A percentile compares a stretch with the other conserved stretches of the same genome.
These are phyloP conservation scores for Okapia johnstoni DNA, from an alignment of 2,113 vertebrate species.

Conservation along the genomic window DNA sequence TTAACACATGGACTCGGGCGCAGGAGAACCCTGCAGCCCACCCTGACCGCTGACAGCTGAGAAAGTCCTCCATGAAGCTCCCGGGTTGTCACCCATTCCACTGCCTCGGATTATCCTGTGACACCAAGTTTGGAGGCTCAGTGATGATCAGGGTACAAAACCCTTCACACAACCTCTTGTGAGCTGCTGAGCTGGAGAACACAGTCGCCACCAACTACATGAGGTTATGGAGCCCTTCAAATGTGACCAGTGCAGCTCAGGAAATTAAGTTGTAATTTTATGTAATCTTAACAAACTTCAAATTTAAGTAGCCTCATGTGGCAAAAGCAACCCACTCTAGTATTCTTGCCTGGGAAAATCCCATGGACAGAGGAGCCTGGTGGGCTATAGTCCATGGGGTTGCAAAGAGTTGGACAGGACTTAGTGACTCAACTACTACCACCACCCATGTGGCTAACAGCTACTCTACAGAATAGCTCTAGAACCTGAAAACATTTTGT, in stretches of 20 bases:
- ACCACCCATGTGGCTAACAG: neutral
- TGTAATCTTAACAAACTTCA: neutral
- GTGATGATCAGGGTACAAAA: neutral
- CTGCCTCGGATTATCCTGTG: neutral
- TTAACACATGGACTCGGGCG: neutral
- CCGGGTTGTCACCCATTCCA: neutral
- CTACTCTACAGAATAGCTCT: neutral
- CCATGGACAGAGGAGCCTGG: neutral
- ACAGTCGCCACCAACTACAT: neutral
- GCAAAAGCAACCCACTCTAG: neutral
- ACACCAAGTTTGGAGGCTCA: fast-evolving
- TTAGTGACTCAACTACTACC: neutral
- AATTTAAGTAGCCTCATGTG: neutral
- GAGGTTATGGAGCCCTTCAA: neutral
- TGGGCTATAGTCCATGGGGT: neutral
- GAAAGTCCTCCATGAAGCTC: neutral
- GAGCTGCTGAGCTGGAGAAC: neutral
- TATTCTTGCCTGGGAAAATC: neutral
- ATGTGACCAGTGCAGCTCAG: neutral
- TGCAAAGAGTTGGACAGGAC: neutral
- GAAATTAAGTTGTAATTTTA: neutral
- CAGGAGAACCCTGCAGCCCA: neutral
- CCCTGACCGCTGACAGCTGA: neutral
- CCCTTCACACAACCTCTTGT: neutral
- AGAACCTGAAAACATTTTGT: neutral